Percentiles rank a stretch among this genome's conserved stretches.
Evolutionary conservation across 2,113 vertebrate genomes (phyloP).

Genomic region (Aleadryas rufinucha): DNA sequence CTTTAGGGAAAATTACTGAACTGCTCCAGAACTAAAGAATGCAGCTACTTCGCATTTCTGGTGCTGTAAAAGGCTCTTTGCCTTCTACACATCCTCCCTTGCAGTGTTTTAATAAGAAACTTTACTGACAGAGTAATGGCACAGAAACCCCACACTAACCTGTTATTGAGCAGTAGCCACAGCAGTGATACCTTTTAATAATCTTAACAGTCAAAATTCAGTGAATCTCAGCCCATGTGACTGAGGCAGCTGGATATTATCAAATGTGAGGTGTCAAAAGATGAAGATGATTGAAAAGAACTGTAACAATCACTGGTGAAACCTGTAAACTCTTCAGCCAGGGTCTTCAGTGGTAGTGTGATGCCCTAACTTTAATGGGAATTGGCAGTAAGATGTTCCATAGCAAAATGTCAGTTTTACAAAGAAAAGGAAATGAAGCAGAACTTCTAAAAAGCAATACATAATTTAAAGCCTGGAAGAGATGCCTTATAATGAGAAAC

Average conservation of each 20-base stretch:
- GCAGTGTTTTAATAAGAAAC: background rate
- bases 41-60: background rate
- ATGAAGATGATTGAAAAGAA: background rate
- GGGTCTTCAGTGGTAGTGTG: background rate
- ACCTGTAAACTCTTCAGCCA: background rate
- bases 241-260: background rate
- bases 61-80: background rate
- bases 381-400: background rate
- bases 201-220: background rate
- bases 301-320: background rate
- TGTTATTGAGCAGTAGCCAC: background rate
- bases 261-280: background rate
- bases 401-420: background rate
- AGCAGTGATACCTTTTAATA: background rate
- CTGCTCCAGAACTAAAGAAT: background rate
- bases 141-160: background rate
- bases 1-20: background rate
- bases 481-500: background rate
- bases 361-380: background rate
- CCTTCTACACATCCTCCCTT: background rate
- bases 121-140: background rate
- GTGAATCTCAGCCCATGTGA: background rate
- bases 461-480: background rate
- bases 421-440: background rate
- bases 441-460: background rate